Conservation (phyloP, 1,140 invertebrate species). For the Stenopsyche tienmushanensis region DNA sequence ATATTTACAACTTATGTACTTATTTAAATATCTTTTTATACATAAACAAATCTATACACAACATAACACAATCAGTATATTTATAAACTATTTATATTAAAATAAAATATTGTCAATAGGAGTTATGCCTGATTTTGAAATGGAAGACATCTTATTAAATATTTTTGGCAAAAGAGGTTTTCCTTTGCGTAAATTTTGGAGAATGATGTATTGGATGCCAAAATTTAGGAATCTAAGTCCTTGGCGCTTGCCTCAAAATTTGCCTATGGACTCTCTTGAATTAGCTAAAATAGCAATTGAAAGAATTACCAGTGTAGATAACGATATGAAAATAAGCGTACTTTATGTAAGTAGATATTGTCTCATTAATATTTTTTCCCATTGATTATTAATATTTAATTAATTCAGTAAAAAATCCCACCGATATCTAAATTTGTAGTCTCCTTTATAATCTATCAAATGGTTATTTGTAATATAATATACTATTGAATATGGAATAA, state of each 20-base stretch:
- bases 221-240: constrained; percentile 93
- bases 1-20: no score
- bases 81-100: no score
- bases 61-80: no score
- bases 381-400: no score
- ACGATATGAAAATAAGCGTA: constrained; percentile 67
- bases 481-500: no score
- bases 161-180: constrained; percentile 80
- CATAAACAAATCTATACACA: no score
- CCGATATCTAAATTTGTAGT: no score
- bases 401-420: no score
- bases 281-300: constrained; percentile 84
- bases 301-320: constrained; percentile 86
- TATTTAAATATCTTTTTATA: no score
- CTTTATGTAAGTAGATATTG: constrained; percentile 62
- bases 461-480: constrained; percentile 1
- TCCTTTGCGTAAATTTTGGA: constrained; percentile 79
- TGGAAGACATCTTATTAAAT: constrained; percentile 77
- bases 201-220: constrained; percentile 98
- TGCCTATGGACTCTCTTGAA: constrained; percentile 74
- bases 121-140: constrained; percentile 88
- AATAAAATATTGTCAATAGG: constrained; percentile 59
- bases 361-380: constrained; percentile 10
- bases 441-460: no score
- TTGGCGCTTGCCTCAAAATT: constrained; percentile 76